Conservation (phyloP, 92 coral and sea anemone species). For the Galaxea fascicularis region DNA sequence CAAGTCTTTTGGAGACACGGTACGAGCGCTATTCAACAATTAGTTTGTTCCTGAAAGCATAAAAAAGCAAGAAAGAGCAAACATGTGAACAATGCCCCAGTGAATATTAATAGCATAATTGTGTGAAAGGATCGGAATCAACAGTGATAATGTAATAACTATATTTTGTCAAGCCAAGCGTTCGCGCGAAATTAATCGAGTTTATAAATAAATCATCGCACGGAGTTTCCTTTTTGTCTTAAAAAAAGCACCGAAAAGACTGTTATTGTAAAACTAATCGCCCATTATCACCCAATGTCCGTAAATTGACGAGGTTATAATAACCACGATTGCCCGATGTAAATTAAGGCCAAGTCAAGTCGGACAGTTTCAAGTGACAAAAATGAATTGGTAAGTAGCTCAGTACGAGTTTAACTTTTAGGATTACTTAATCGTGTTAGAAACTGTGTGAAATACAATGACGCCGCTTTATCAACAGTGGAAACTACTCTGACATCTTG, state of each 20-base stretch:
- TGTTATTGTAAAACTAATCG: constrained; percentile 38
- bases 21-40: constrained; percentile 48
- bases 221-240: constrained; percentile 33
- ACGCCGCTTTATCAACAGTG: background rate
- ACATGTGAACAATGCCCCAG: constrained; percentile 61
- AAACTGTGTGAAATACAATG: background rate
- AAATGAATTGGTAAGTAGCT: constrained; percentile 19
- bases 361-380: constrained; percentile 7
- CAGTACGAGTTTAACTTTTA: constrained; percentile 1
- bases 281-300: constrained; percentile 38
- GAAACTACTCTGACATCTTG: constrained; percentile 12
- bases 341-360: constrained; percentile 24
- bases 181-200: constrained; percentile 58
- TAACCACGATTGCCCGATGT: constrained; percentile 9
- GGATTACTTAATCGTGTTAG: constrained; percentile 29
- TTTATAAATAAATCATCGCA: constrained; percentile 47
- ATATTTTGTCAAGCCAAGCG: constrained; percentile 64
- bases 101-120: constrained; percentile 83
- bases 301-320: constrained; percentile 33
- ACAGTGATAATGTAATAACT: constrained; percentile 76
- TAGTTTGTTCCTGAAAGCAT: constrained; percentile 70
- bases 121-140: constrained; percentile 72
- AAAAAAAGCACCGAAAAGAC: constrained; percentile 31
- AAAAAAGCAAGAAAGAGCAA: constrained; percentile 81
- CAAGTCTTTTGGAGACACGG: constrained; percentile 21